These are phyloP conservation scores for Gopherus flavomarginatus DNA, from an alignment of 2,113 vertebrate species.

Conservation along the genomic window DNA sequence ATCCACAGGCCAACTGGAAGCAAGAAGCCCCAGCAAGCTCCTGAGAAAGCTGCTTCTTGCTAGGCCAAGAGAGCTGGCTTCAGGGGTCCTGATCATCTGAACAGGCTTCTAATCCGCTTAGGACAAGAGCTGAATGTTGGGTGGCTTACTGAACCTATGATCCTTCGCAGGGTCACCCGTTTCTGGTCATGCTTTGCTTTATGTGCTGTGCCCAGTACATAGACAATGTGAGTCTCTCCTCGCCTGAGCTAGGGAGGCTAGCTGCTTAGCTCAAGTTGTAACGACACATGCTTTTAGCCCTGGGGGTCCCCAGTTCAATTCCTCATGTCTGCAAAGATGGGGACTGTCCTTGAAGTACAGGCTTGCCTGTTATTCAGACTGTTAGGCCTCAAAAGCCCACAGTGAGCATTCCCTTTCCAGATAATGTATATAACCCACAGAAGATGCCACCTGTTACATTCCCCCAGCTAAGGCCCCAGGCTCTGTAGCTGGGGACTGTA, in stretches of 20 bases:
- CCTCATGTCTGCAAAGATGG: not conserved
- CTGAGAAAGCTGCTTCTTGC: conserved; percentile 38
- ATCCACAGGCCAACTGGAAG: conserved; percentile 56
- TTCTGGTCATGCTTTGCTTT: not conserved
- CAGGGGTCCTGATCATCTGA: conserved; percentile 29
- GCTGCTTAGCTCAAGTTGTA: not conserved
- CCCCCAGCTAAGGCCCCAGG: not conserved
- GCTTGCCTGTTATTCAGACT: not conserved
- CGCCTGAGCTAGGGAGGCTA: too few species aligned
- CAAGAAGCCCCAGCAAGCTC: conserved; percentile 30
- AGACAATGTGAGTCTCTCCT: not conserved
- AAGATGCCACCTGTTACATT: not conserved
- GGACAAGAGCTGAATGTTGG: conserved; percentile 7
- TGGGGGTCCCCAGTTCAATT: not conserved
- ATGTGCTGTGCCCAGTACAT: not conserved
- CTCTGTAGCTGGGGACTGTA: not conserved
- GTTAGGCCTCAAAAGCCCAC: not conserved
- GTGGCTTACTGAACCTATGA: conserved; percentile 18
- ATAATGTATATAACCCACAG: not conserved
- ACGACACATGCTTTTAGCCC: not conserved
- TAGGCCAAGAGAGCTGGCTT: conserved; percentile 44
- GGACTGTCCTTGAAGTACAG: not conserved
- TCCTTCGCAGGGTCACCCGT: not conserved
- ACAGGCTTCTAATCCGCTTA: conserved; percentile 66
- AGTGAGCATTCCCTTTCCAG: not conserved